Conservation (phyloP, 2,797 vertebrate genomes). For the Ammospiza maritima region DNA sequence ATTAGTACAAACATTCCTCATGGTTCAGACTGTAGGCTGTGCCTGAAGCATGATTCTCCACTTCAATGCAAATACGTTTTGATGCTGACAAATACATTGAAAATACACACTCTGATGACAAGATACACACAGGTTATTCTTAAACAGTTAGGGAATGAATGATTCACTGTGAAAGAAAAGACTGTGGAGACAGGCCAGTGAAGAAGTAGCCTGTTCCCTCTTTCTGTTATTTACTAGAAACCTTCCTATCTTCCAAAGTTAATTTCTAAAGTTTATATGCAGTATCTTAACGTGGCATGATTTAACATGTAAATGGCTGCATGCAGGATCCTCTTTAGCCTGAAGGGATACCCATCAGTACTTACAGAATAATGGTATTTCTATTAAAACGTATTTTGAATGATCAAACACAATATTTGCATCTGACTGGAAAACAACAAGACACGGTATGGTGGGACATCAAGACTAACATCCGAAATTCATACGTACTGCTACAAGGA, state of each 20-base stretch:
- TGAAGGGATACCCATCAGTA: neutral
- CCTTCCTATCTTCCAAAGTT: neutral
- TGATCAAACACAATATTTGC: neutral
- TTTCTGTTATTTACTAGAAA: neutral
- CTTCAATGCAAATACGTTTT: neutral
- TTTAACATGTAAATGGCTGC: neutral
- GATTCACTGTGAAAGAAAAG: neutral
- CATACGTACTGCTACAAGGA: neutral
- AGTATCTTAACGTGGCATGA: neutral
- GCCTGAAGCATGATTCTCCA: conserved; percentile 18
- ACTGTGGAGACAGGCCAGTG: neutral
- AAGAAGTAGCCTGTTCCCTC: neutral
- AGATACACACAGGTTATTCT: neutral
- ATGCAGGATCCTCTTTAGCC: conserved; percentile 18
- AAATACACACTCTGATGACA: neutral
- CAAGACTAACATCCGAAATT: conserved; percentile 17
- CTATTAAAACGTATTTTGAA: neutral
- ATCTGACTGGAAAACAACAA: conserved; percentile 1
- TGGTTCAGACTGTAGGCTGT: neutral
- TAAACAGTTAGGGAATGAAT: neutral
- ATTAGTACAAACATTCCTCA: neutral
- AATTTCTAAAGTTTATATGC: neutral
- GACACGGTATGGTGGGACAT: neutral
- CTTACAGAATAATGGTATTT: neutral
- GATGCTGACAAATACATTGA: conserved; percentile 8